phyloP scores from a whole-genome alignment of 2,113 vertebrate genomes.

The Dendropsophus ebraccatus region DNA sequence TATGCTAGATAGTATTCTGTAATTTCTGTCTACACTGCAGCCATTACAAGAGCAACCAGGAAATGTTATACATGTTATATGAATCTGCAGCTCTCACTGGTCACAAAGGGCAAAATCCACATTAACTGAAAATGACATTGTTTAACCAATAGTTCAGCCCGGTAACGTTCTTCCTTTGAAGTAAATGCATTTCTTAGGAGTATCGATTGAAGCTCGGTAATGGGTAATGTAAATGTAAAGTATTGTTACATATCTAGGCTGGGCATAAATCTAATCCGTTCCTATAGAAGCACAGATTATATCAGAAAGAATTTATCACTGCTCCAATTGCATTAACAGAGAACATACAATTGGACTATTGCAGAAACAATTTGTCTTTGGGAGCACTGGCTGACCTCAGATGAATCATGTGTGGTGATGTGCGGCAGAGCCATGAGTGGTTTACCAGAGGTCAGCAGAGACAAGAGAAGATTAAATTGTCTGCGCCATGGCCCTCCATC shows the following conservation, averaged over 20 bases:
- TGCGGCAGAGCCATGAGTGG: slow-evolving; percentile 47
- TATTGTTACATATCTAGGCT: slow-evolving; percentile 34
- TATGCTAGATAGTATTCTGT: neutral
- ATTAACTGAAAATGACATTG: neutral
- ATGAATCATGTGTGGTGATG: slow-evolving; percentile 56
- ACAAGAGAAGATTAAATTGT: slow-evolving; percentile 58
- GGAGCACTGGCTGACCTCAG: slow-evolving; percentile 29
- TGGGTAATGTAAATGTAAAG: slow-evolving; percentile 32
- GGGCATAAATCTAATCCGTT: slow-evolving; percentile 48
- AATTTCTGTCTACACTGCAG: neutral
- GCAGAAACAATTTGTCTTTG: slow-evolving; percentile 57
- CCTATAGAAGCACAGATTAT: slow-evolving; percentile 46
- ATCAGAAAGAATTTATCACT: slow-evolving; percentile 53
- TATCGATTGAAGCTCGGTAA: slow-evolving; percentile 14
- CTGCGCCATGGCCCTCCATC: slow-evolving; percentile 51
- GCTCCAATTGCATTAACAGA: slow-evolving; percentile 33
- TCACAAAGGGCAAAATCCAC: neutral
- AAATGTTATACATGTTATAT: neutral
- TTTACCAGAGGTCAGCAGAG: slow-evolving; percentile 57
- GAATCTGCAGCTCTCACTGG: neutral
- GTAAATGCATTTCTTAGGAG: neutral
- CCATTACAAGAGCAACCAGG: neutral
- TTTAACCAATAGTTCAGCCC: slow-evolving; percentile 9
- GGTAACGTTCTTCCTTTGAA: neutral
- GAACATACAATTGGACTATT: slow-evolving; percentile 52